phyloP scores from a whole-genome alignment of 2,797 vertebrate species.

The Sciurus vulgaris region DNA sequence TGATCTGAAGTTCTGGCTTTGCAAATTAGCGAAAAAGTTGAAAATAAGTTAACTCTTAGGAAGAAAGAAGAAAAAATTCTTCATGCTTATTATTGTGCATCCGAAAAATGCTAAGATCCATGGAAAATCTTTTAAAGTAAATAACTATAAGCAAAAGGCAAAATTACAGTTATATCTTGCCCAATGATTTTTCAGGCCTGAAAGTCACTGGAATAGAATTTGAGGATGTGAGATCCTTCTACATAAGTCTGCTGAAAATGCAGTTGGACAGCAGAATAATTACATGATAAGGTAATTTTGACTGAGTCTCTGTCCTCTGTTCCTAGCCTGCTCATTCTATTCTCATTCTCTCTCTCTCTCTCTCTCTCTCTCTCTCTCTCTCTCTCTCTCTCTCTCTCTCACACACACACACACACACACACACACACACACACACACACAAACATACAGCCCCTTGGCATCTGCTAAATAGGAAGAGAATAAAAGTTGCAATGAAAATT shows the following conservation, averaged over 20 bases:
- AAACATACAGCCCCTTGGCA: neutral
- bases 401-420: neutral
- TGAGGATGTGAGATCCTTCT: neutral
- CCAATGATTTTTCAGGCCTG: neutral
- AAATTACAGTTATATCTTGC: neutral
- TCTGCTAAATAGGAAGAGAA: neutral
- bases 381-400: neutral
- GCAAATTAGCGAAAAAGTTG: neutral
- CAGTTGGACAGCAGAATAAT: neutral
- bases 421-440: neutral
- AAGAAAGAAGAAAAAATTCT: neutral
- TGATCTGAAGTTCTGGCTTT: neutral
- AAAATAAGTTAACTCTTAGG: conserved; percentile 24
- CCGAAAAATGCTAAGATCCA: neutral
- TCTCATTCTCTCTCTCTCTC: neutral
- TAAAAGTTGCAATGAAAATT: neutral
- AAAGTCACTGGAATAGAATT: neutral
- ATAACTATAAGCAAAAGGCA: neutral
- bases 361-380: neutral
- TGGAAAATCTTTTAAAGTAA: neutral
- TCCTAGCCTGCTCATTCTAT: neutral
- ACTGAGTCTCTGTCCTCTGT: neutral
- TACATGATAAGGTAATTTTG: neutral
- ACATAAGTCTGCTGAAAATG: neutral
- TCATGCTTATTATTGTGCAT: neutral